Evolutionary conservation across 1,140 invertebrate species (phyloP).

Genomic region (Magallana ariakensis): DNA sequence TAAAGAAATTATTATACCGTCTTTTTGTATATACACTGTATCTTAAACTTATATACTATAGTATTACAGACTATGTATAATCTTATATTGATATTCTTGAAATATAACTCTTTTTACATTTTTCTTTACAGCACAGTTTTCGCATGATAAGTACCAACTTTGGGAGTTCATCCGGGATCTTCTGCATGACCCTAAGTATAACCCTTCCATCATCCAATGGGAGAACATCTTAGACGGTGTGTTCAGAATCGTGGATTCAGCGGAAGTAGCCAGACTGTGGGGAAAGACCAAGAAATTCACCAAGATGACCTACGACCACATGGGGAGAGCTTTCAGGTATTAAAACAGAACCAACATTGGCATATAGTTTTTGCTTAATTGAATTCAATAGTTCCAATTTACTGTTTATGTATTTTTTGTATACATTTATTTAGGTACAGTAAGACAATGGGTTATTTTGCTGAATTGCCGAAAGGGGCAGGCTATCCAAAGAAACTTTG

Average conservation of each 20-base stretch:
- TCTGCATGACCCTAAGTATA: slow-evolving; percentile 61
- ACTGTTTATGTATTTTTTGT: not conserved
- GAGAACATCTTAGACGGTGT: slow-evolving; percentile 84
- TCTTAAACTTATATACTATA: no score
- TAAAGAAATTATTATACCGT: no score
- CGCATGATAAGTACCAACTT: slow-evolving; percentile 55
- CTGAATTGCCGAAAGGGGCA: slow-evolving; percentile 80
- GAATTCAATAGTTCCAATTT: no score
- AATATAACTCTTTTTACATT: no score
- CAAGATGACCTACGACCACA: slow-evolving; percentile 20
- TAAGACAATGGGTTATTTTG: slow-evolving; percentile 80
- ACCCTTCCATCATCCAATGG: slow-evolving; percentile 85
- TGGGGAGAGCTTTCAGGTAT: slow-evolving; percentile 35
- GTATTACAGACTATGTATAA: no score
- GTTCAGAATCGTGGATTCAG: slow-evolving; percentile 15
- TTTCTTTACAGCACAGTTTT: not conserved
- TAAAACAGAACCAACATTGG: not conserved
- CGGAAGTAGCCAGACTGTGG: slow-evolving; percentile 25
- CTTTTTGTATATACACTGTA: no score
- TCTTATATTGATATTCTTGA: no score
- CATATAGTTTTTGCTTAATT: not conserved
- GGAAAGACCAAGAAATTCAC: slow-evolving; percentile 20
- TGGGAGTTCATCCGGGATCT: slow-evolving; percentile 74
- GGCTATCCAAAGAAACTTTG: slow-evolving; percentile 82
- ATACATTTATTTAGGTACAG: slow-evolving; percentile 79